Conservation (phyloP, 2,888 invertebrate species). For the Belgica antarctica region DNA sequence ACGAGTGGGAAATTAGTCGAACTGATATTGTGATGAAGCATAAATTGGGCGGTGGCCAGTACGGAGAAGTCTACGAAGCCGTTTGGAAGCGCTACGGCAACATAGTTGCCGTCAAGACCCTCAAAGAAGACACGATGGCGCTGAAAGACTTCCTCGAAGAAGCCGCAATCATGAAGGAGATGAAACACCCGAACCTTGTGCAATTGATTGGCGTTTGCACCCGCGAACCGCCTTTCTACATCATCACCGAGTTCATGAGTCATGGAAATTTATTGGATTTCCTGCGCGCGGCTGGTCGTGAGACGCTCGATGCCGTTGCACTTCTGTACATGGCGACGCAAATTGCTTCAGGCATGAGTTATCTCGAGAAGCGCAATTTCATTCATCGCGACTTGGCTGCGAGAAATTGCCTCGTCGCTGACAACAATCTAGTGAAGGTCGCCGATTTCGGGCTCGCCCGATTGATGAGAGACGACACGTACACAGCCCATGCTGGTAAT, state of each 20-base stretch:
- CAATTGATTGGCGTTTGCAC: slow-evolving; percentile 96
- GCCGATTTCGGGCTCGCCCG: slow-evolving; percentile 98
- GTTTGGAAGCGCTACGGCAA: slow-evolving; percentile 93
- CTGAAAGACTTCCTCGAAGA: slow-evolving; percentile 98
- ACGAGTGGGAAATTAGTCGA: slow-evolving; percentile 97
- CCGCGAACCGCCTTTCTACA: slow-evolving; percentile 97
- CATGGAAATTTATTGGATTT: slow-evolving; percentile 97
- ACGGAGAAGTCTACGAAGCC: slow-evolving; percentile 95
- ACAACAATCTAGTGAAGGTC: slow-evolving; percentile 96
- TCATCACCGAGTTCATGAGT: slow-evolving; percentile 99
- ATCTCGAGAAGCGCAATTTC: slow-evolving; percentile 91
- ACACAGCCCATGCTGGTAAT: slow-evolving; percentile 67
- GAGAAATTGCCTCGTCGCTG: slow-evolving; percentile 97
- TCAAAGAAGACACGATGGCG: slow-evolving; percentile 99
- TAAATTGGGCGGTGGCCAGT: slow-evolving; percentile 91
- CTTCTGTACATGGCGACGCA: slow-evolving; percentile 99
- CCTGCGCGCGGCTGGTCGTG: slow-evolving; percentile 79
- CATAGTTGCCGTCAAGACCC: slow-evolving; percentile 97
- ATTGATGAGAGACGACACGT: slow-evolving; percentile 97
- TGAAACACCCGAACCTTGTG: slow-evolving; percentile 98
- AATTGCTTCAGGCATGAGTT: slow-evolving; percentile 98
- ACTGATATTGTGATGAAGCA: slow-evolving; percentile 98
- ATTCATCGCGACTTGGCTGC: slow-evolving; percentile 98
- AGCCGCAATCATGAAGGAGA: slow-evolving; percentile 99
- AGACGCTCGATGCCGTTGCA: slow-evolving; percentile 89